These are phyloP conservation scores for Periophthalmus magnuspinnatus DNA, from an alignment of 2,797 vertebrate species.

Conservation along the genomic window DNA sequence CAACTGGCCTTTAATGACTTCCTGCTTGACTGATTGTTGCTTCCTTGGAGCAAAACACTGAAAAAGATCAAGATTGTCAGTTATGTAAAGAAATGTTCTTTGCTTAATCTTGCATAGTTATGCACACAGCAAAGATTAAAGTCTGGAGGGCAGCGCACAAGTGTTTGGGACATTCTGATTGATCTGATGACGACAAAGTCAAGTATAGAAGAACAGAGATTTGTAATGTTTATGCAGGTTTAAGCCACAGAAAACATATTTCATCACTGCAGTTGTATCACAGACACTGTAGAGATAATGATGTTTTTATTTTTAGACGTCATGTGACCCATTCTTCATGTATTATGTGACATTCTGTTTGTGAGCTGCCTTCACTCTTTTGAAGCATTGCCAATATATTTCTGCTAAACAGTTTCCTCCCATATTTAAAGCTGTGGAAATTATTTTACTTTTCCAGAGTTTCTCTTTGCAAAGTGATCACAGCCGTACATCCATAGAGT, in stretches of 20 bases:
- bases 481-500: not conserved
- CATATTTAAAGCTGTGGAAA: not conserved
- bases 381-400: not conserved
- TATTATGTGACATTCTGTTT: not conserved
- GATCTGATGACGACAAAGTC: not conserved
- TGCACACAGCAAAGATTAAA: slow-evolving; percentile 5
- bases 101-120: slow-evolving; percentile 13
- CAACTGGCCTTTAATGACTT: slow-evolving; percentile 60
- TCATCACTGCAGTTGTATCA: not conserved
- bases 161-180: not conserved
- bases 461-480: not conserved
- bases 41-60: slow-evolving; percentile 36
- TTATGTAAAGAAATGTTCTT: slow-evolving; percentile 8
- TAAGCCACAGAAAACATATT: not conserved
- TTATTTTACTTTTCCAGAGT: not conserved
- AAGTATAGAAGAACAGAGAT: slow-evolving; percentile 2
- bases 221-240: not conserved
- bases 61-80: slow-evolving; percentile 9
- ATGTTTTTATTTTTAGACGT: not conserved
- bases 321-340: not conserved
- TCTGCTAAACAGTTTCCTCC: not conserved
- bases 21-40: slow-evolving; percentile 50
- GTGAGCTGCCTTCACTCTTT: not conserved
- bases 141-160: not conserved
- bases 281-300: not conserved